These are phyloP conservation scores for Rhabdomys pumilio DNA, from an alignment of 2,797 vertebrate genomes.

Conservation along the genomic window DNA sequence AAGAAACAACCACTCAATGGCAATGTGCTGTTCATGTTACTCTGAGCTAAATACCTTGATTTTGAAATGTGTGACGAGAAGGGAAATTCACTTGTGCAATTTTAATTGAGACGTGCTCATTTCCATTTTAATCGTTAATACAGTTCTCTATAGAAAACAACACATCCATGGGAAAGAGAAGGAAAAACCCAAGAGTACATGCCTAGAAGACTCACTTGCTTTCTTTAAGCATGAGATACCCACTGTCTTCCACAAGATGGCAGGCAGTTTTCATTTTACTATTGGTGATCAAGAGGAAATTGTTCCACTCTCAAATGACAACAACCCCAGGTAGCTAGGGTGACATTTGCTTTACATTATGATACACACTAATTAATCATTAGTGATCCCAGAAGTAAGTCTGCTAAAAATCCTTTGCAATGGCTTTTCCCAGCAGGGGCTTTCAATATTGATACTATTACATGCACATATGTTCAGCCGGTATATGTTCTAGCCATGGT, in stretches of 20 bases:
- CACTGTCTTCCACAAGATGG: slow-evolving; percentile 94
- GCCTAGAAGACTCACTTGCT: not conserved
- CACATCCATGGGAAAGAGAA: not conserved
- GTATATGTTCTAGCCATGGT: slow-evolving; percentile 87
- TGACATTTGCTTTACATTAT: slow-evolving; percentile 99
- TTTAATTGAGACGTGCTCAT: slow-evolving; percentile 69
- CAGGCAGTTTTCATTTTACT: slow-evolving; percentile 90
- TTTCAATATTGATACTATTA: slow-evolving; percentile 94
- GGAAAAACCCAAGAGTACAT: not conserved
- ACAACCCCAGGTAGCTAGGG: slow-evolving; percentile 95
- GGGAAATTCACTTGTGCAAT: not conserved
- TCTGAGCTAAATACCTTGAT: not conserved
- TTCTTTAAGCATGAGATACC: slow-evolving; percentile 84
- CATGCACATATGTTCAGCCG: slow-evolving; percentile 93
- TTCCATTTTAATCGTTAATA: slow-evolving; percentile 70
- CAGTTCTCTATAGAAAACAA: slow-evolving; percentile 47
- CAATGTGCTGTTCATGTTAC: slow-evolving; percentile 45
- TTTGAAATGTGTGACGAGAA: slow-evolving; percentile 57
- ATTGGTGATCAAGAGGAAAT: slow-evolving; percentile 88
- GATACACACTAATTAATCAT: slow-evolving; percentile 99
- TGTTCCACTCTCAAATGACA: slow-evolving; percentile 91
- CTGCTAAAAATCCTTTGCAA: slow-evolving; percentile 95
- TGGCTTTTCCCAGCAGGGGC: slow-evolving; percentile 94
- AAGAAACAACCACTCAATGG: not conserved
- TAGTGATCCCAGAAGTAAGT: slow-evolving; percentile 98